A percentile compares a stretch with the other conserved stretches of the same genome.
Conservation (phyloP, 2,888 invertebrate genomes). For the Gastrophysa polygoni region DNA sequence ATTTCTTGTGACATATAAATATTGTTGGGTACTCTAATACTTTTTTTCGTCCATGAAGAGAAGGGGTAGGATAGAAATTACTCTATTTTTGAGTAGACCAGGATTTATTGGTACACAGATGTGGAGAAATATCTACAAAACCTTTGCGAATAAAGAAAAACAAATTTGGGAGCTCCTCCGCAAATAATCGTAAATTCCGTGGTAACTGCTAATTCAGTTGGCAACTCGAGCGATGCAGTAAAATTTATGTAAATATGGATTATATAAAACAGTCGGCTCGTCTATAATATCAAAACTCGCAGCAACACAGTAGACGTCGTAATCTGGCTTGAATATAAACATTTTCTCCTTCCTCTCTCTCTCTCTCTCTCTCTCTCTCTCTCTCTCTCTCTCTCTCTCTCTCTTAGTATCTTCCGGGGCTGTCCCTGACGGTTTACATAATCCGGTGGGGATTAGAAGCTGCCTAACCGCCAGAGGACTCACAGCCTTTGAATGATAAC, state of each 20-base stretch:
- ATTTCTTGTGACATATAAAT: too few relatives aligned
- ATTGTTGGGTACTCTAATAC: too few relatives aligned
- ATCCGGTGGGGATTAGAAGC: constrained; percentile 45
- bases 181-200: constrained; percentile 34
- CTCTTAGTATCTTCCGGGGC: too few relatives aligned
- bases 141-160: neutral
- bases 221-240: constrained; percentile 44
- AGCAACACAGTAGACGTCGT: constrained; percentile 48
- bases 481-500: constrained; percentile 10
- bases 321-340: constrained; percentile 47
- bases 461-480: constrained; percentile 20
- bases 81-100: too few relatives aligned
- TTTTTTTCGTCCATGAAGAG: too few relatives aligned
- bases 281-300: constrained; percentile 46
- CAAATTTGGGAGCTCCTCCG: neutral
- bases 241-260: constrained; percentile 54
- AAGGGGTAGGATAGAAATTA: too few relatives aligned
- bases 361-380: too few relatives aligned
- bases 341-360: constrained; percentile 39
- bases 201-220: constrained; percentile 37
- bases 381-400: too few relatives aligned
- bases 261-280: constrained; percentile 48
- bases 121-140: neutral
- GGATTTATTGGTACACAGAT: too few relatives aligned
- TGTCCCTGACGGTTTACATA: constrained; percentile 46